Conservation (phyloP, 2,888 invertebrate species). For the Sphaeridia pumilis region DNA sequence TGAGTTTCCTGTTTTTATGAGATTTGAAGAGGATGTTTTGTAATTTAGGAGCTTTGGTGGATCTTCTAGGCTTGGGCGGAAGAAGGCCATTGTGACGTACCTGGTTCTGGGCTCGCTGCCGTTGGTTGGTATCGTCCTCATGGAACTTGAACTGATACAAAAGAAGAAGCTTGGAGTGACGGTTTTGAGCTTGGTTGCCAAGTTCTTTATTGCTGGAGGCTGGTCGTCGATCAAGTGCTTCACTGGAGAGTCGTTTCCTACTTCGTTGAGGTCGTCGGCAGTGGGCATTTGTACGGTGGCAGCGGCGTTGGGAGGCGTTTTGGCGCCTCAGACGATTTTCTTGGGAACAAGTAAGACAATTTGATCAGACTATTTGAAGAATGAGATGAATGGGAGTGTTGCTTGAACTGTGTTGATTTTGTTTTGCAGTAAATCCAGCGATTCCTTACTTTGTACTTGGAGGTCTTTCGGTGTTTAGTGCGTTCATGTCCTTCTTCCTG, state of each 20-base stretch:
- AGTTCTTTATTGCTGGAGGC: slow-evolving; percentile 15
- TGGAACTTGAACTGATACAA: background rate
- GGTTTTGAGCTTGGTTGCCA: slow-evolving; percentile 3
- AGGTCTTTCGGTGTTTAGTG: slow-evolving; percentile 16
- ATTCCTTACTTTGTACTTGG: slow-evolving; percentile 27
- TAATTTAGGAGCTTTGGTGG: too few relatives aligned
- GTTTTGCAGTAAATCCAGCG: slow-evolving; percentile 21
- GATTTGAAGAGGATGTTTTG: too few relatives aligned
- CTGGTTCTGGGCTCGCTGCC: slow-evolving; percentile 18
- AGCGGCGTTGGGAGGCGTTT: slow-evolving; percentile 23
- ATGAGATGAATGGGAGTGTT: background rate
- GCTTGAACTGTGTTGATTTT: background rate
- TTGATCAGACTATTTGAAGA: too few relatives aligned
- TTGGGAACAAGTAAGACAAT: slow-evolving; percentile 27
- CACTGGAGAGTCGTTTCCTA: slow-evolving; percentile 31
- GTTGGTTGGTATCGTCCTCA: slow-evolving; percentile 18
- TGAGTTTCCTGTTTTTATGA: too few relatives aligned
- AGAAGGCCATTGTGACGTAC: slow-evolving; percentile 20
- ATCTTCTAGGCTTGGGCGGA: slow-evolving; percentile 23
- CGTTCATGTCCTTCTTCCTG: slow-evolving; percentile 14
- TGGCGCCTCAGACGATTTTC: slow-evolving; percentile 29
- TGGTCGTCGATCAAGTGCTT: slow-evolving; percentile 31
- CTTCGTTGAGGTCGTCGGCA: slow-evolving; percentile 21
- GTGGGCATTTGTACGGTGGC: slow-evolving; percentile 27
- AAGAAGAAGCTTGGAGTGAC: slow-evolving; percentile 2